Percentiles rank a stretch among this genome's conserved stretches.
Conservation (phyloP, 2,888 invertebrate species). For the Drosophila mercatorum region DNA sequence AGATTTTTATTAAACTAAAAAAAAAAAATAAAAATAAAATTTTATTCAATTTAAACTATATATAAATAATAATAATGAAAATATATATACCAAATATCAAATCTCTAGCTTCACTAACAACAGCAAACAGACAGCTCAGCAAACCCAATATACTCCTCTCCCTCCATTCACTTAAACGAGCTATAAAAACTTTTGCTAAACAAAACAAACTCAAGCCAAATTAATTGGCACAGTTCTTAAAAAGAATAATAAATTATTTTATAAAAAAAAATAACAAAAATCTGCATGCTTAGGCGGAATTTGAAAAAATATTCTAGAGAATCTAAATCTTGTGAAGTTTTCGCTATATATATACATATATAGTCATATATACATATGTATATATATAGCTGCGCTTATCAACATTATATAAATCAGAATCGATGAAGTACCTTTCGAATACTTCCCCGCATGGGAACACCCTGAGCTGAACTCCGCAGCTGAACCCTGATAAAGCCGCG, state of each 20-base stretch:
- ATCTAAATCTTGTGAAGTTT: neutral
- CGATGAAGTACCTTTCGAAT: neutral
- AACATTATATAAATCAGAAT: neutral
- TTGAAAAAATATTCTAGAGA: neutral
- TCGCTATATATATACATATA: neutral
- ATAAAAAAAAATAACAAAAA: neutral
- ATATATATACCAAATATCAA: neutral
- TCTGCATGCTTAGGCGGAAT: neutral
- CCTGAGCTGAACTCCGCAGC: neutral
- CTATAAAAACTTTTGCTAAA: slow-evolving; percentile 1
- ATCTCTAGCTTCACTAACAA: too few species aligned
- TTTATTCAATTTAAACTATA: too few species aligned
- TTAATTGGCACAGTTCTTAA: slow-evolving; percentile 9
- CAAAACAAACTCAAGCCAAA: slow-evolving; percentile 23
- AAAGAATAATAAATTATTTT: slow-evolving; percentile 14
- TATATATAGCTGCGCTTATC: slow-evolving; percentile 6
- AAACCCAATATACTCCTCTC: neutral
- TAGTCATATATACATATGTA: neutral
- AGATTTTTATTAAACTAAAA: too few species aligned
- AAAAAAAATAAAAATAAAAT: too few species aligned
- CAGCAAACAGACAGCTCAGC: neutral
- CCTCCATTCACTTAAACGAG: neutral
- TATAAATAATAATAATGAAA: too few species aligned
- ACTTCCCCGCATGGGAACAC: slow-evolving; percentile 12
- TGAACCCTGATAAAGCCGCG: slow-evolving; percentile 13